Conservation (phyloP, 2,888 invertebrate genomes). For the Lithophane leautieri region DNA sequence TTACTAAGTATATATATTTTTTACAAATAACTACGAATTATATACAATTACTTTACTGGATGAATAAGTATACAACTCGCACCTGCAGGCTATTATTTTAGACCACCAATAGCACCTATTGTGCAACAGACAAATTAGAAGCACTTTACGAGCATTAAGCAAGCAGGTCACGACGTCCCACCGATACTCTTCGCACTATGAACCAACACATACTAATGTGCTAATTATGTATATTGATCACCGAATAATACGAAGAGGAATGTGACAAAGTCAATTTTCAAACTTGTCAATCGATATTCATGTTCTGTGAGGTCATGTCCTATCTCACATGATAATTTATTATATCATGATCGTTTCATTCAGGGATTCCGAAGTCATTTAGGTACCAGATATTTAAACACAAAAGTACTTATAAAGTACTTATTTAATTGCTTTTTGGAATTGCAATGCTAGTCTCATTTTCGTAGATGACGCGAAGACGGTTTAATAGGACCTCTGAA, state of each 20-base stretch:
- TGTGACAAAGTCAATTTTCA: conserved; percentile 25
- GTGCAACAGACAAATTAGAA: conserved; percentile 24
- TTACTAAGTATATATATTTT: no score
- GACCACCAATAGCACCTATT: conserved; percentile 7
- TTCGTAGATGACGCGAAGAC: conserved; percentile 13
- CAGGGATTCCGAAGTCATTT: no score
- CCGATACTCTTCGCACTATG: conserved; percentile 33
- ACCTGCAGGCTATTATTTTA: not conserved
- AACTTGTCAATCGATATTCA: conserved; percentile 12
- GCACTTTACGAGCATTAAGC: conserved; percentile 21
- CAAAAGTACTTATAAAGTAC: no score
- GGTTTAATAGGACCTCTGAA: conserved; percentile 21
- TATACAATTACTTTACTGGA: not conserved
- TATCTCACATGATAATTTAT: no score
- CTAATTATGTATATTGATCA: conserved; percentile 50
- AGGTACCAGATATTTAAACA: no score
- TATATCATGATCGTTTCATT: no score
- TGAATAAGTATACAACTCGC: not conserved
- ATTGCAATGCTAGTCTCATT: conserved; percentile 6
- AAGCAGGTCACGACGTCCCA: conserved; percentile 42
- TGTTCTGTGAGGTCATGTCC: not conserved
- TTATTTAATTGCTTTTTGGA: no score
- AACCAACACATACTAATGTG: conserved; percentile 47
- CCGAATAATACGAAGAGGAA: conserved; percentile 23
- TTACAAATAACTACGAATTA: not conserved